These are phyloP conservation scores for Megalonaias nervosa DNA, from an alignment of 1,140 invertebrate species.

Conservation along the genomic window DNA sequence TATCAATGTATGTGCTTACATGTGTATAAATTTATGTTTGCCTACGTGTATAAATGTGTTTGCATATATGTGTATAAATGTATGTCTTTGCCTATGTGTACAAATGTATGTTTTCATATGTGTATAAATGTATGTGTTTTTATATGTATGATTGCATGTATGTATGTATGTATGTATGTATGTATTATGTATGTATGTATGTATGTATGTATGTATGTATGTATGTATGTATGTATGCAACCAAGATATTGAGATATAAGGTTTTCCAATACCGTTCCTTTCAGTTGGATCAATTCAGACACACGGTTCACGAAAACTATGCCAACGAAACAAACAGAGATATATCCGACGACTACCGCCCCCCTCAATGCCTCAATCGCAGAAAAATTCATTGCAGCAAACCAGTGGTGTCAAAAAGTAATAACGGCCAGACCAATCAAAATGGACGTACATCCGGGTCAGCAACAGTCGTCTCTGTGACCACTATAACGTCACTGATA, in stretches of 20 bases:
- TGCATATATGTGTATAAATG: not conserved
- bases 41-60: too few species aligned
- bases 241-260: not conserved
- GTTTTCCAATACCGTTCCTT: not conserved
- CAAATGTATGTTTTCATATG: not conserved
- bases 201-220: too few species aligned
- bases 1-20: too few species aligned
- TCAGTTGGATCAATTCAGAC: slow-evolving; percentile 38
- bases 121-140: too few species aligned
- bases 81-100: not conserved
- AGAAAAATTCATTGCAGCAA: slow-evolving; percentile 35
- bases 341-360: slow-evolving; percentile 44
- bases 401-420: not conserved
- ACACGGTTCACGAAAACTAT: slow-evolving; percentile 39
- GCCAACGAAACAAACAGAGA: slow-evolving; percentile 28
- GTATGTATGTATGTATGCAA: not conserved
- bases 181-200: too few species aligned
- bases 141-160: too few species aligned
- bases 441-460: too few species aligned
- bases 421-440: too few species aligned
- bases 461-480: too few species aligned
- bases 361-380: slow-evolving; percentile 29
- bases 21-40: too few species aligned
- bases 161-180: too few species aligned
- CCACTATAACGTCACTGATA: too few species aligned